phyloP scores from a whole-genome alignment of 2,888 invertebrate species.

The Luperina testacea region DNA sequence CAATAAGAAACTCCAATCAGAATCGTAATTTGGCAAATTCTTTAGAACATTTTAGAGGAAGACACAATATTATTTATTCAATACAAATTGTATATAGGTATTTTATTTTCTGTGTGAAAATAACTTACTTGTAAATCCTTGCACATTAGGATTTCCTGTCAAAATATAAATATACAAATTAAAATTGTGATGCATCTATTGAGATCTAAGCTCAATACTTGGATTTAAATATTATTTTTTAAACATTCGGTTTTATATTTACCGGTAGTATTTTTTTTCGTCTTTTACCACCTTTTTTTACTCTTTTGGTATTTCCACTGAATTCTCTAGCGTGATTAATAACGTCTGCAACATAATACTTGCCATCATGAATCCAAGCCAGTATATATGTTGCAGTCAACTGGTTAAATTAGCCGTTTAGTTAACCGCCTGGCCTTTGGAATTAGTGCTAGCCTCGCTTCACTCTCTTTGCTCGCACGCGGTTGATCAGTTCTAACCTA shows the following conservation, averaged over 20 bases:
- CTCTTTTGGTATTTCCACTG: not conserved
- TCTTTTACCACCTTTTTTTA: not conserved
- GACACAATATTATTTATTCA: not conserved
- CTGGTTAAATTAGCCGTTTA: too few relatives aligned
- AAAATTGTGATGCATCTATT: not conserved
- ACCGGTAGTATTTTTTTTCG: not conserved
- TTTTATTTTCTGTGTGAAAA: not conserved
- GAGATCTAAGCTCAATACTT: not conserved
- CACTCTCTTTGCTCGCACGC: too few relatives aligned
- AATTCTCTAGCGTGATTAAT: not conserved
- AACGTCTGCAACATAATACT: constrained; percentile 4
- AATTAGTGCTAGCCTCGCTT: too few relatives aligned
- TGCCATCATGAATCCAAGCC: constrained; percentile 11
- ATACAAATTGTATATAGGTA: not conserved
- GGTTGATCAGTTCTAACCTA: too few relatives aligned
- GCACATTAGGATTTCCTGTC: not conserved
- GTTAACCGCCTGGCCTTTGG: too few relatives aligned
- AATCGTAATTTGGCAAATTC: not conserved
- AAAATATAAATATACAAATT: not conserved
- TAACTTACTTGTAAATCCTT: constrained; percentile 6
- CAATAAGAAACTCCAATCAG: not conserved
- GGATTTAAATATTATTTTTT: not conserved
- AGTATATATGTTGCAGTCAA: not conserved
- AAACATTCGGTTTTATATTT: not conserved
- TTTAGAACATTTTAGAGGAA: too few relatives aligned